phyloP scores from a whole-genome alignment of 2,888 invertebrate species.

The Ichneumoninae sp. region DNA sequence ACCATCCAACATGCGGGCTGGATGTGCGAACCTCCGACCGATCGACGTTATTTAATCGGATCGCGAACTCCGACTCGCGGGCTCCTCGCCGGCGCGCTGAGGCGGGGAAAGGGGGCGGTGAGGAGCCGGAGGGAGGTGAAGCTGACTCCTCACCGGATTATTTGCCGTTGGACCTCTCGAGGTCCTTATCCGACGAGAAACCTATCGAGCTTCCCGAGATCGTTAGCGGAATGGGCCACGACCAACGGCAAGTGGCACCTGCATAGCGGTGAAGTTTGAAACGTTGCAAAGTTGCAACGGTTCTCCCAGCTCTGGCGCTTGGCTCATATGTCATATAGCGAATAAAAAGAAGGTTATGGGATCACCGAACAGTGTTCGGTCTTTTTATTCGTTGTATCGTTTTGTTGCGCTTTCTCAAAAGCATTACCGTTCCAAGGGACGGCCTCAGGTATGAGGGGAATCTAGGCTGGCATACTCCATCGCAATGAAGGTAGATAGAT shows the following conservation, averaged over 20 bases:
- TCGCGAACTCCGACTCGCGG: constrained; percentile 42
- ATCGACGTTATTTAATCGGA: constrained; percentile 63
- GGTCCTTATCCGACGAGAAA: constrained; percentile 49
- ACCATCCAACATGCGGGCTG: neutral
- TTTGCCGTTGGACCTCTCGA: constrained; percentile 62
- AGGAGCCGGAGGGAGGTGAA: constrained; percentile 26
- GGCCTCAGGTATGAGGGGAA: no score
- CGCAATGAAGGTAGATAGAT: no score
- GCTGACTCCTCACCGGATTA: constrained; percentile 40
- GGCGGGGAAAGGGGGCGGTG: constrained; percentile 53
- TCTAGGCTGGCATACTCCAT: no score
- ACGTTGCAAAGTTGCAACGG: no score
- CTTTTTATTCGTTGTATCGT: no score
- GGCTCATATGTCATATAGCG: no score
- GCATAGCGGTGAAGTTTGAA: no score
- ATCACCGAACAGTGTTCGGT: no score
- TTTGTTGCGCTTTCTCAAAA: no score
- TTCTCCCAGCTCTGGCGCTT: no score
- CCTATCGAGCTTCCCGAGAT: constrained; percentile 49
- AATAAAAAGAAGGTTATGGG: no score
- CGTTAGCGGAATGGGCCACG: constrained; percentile 54
- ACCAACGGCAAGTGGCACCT: constrained; percentile 45
- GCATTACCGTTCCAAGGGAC: no score
- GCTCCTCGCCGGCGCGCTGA: constrained; percentile 52
- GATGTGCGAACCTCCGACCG: constrained; percentile 40